Evolutionary conservation across 2,113 vertebrate species (phyloP), one percentile per base, ranked within the genome.

Genomic region (Xenotilapia longispinis): DNA sequence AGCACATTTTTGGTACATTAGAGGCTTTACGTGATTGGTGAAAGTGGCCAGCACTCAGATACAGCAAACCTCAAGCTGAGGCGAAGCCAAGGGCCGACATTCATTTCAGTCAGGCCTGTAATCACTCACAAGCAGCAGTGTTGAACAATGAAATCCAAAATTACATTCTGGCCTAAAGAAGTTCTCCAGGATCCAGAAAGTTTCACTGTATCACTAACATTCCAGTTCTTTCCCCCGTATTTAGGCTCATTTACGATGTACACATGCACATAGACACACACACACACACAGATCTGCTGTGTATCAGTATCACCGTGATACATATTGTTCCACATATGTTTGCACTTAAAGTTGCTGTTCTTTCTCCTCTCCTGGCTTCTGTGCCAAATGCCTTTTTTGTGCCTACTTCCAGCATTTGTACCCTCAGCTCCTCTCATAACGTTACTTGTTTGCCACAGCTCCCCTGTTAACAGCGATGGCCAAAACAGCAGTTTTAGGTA

Each of bases 91-190:
- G 57, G 80, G 63, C 81, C 87, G 2, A 12, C n/a, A 87, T 87
- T 92, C 84, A 21, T 91, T 92, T 91, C 65, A 49, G 83, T 91
- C 88, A 92, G 53, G 63, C 81, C 87, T 82, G 63, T 92, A 93
- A 93, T 95, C 89, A 89, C 87, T 91, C 93, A 90, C 57, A 57
- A 87, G 85, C 90, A 86, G 84, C 83, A 86, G 81, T 6, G 47
- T 63, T 57, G 87, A 82, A 91, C 86, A 93, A 93, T 92, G 83
- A 87, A 88, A 90, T 87, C 81, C 84, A 87, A 88, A 93, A 90
- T 84, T 81, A 84, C 70, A 87, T 88, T 89, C 58, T 87, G 85
- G 88, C 84, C 45, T 54, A 60, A 54, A 86, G 83, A 85, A 31
- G 54, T 80, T 84, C 65, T 63, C 81, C 80, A 40, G 40, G 45